Base-by-base conservation (phyloP, 2,113 vertebrate species). In the Xiphophorus hellerii region DNA sequence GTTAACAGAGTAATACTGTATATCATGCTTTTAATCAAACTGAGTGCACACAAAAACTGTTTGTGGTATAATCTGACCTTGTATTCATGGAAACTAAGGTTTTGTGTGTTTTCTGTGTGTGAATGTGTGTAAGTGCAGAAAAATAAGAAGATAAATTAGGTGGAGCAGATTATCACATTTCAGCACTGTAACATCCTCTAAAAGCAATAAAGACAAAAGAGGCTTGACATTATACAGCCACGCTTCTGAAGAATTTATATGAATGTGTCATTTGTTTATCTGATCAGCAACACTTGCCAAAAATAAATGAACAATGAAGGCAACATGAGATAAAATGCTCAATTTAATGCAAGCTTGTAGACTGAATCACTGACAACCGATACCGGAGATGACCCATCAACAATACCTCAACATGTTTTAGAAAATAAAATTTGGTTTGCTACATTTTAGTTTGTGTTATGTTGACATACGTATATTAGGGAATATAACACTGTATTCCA, bases 21-120 rank as follows among this genome's bases (percentile, higher is more conserved):
- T 80, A 84, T 84, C 90, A 85, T 82, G 67, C 58, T 90, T 93
- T 89, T 92, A 91, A 90, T 92, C 90, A 92, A 91, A 87, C 48
- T 89, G 79, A 92, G 91, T 92, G 87, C 90, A 88, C 33, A 67
- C 71, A 87, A 39, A 87, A 92, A 91, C 83, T 88, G 89, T 90
- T 92, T 88, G 92, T 74, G 78, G 76, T 69, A 83, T 74, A 85
- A 62, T 76, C 75, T 78, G 79, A 87, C 81, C 58, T 86, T 74
- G 65, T 62, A 70, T 71, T 88, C 73, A 73, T 74, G 69, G 51
- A 76, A 69, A 84, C 65, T 69, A 66, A 81, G 58, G 48, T 65
- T 74, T 30, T 77, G 29, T 83, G 65, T 89, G 71, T 71, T 33
- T 8, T 69, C 10, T 66, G 31, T 66, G 9, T 62, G 9, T 8